A percentile compares a stretch with the other conserved stretches of the same genome.
These are phyloP conservation scores for Pedionomus torquatus DNA, from an alignment of 2,113 vertebrate genomes.

Conservation along the genomic window DNA sequence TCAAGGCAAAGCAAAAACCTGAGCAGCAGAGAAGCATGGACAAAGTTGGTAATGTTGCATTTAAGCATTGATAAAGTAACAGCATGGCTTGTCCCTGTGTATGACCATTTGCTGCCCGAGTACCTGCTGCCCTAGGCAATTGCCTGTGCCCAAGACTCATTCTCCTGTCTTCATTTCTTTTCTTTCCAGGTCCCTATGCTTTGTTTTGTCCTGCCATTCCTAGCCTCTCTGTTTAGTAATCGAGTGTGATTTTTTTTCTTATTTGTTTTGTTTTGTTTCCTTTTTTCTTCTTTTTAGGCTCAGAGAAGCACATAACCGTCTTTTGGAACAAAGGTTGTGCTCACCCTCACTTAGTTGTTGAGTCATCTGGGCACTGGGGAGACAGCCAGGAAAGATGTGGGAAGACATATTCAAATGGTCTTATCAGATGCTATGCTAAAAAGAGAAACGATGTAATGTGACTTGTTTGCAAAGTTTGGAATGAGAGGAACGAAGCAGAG, in stretches of 20 bases:
- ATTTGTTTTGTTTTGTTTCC: too few relatives aligned
- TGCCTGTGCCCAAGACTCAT: not conserved
- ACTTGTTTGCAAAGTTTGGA: not conserved
- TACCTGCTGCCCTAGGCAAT: not conserved
- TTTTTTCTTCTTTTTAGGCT: not conserved
- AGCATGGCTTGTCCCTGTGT: not conserved
- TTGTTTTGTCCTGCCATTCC: not conserved
- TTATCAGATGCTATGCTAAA: not conserved
- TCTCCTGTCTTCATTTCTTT: not conserved
- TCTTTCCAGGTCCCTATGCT: not conserved
- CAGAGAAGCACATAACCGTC: not conserved
- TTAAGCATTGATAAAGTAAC: not conserved
- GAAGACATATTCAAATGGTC: not conserved
- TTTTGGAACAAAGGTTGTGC: not conserved
- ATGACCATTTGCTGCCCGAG: not conserved
- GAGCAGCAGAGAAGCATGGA: not conserved
- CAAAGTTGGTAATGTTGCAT: not conserved
- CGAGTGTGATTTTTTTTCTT: not conserved
- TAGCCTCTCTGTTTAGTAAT: not conserved
- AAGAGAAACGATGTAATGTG: not conserved
- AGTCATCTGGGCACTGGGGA: not conserved
- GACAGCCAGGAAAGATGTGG: not conserved
- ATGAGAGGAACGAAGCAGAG: constrained; percentile 10
- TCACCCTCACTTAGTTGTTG: not conserved
- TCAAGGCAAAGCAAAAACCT: not conserved